phyloP scores from a whole-genome alignment of 1,140 invertebrate genomes.

The Diachasmimorpha longicaudata region DNA sequence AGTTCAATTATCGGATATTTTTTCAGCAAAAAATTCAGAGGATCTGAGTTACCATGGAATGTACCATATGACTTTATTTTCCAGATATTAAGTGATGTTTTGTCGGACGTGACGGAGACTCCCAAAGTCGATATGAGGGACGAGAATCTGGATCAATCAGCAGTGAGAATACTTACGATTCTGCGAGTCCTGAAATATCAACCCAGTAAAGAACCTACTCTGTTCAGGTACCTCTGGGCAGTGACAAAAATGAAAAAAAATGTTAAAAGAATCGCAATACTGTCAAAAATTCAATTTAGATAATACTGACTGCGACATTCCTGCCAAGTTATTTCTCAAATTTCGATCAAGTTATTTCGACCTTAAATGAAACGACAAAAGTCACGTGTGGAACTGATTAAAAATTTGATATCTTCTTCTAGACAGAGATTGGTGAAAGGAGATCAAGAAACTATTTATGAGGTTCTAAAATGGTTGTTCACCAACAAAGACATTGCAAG shows the following conservation, averaged over 20 bases:
- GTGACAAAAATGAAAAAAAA: neutral
- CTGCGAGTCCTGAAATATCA: conserved; percentile 75
- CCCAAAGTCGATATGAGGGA: conserved; percentile 67
- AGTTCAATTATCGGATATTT: no score
- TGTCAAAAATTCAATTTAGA: no score
- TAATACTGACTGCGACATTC: no score
- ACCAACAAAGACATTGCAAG: conserved; percentile 74
- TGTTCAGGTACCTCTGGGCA: conserved; percentile 44
- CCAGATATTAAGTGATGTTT: conserved; percentile 71
- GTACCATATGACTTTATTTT: conserved; percentile 21
- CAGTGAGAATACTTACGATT: conserved; percentile 68
- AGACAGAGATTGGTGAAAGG: conserved; percentile 77
- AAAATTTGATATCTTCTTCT: conserved; percentile 19
- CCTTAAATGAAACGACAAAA: no score
- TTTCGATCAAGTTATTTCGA: no score
- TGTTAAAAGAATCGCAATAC: no score
- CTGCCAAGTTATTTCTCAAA: no score
- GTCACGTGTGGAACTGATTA: conserved; percentile 21
- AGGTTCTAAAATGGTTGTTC: conserved; percentile 82
- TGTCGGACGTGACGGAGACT: conserved; percentile 69
- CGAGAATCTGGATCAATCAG: conserved; percentile 70
- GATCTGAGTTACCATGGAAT: no score
- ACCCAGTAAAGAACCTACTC: conserved; percentile 64
- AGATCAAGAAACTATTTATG: conserved; percentile 76
- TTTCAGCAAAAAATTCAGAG: no score